Evolutionary conservation across 2,797 vertebrate species (phyloP).

Genomic region (Myripristis jacobus): DNA sequence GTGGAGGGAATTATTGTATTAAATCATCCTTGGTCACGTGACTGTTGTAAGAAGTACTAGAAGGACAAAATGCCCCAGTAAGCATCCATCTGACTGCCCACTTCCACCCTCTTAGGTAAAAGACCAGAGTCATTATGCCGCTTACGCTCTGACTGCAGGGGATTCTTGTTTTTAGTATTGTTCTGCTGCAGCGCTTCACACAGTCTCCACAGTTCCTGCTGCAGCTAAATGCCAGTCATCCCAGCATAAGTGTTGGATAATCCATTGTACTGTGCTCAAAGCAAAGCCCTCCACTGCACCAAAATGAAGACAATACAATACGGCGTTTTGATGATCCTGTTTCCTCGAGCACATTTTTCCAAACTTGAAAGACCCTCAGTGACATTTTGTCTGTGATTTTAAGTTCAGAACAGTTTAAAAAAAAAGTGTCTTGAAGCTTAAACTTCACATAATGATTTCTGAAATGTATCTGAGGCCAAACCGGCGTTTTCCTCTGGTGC

Average conservation of each 20-base stretch:
- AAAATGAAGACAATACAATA: constrained; percentile 5
- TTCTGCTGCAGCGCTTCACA: constrained; percentile 35
- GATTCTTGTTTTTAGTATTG: constrained; percentile 23
- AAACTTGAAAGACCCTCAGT: constrained; percentile 34
- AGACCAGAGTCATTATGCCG: constrained; percentile 50
- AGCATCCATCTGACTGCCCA: constrained; percentile 64
- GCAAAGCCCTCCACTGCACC: not conserved
- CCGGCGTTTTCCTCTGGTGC: constrained; percentile 31
- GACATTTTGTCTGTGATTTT: constrained; percentile 58
- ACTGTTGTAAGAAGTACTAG: constrained; percentile 40
- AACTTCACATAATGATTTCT: too few species aligned
- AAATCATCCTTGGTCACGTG: constrained; percentile 56
- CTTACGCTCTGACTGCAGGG: constrained; percentile 46
- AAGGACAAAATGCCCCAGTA: constrained; percentile 71
- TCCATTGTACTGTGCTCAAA: not conserved
- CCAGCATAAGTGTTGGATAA: not conserved
- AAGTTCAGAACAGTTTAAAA: too few species aligned
- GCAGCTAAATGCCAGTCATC: constrained; percentile 36
- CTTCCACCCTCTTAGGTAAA: constrained; percentile 64
- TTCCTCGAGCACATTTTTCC: not conserved
- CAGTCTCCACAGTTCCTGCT: constrained; percentile 15
- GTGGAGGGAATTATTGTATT: constrained; percentile 56
- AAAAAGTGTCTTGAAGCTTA: too few species aligned
- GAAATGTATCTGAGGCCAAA: not conserved
- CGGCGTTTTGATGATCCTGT: constrained; percentile 6